Evolutionary conservation across 2,888 invertebrate species (phyloP).

Genomic region (Tanaodytes sp.): DNA sequence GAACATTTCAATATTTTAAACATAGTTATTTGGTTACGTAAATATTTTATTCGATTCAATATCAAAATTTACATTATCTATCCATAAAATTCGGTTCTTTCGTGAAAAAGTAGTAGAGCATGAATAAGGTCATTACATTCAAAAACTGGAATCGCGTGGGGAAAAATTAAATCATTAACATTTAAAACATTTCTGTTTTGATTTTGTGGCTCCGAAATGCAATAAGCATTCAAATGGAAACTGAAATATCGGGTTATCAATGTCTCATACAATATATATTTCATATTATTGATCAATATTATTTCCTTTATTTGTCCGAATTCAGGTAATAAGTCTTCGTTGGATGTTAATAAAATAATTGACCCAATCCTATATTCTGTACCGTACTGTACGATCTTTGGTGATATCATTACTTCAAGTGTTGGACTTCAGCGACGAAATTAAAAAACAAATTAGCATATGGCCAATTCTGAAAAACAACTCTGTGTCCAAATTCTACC

Average conservation of each 20-base stretch:
- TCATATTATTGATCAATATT: too few species aligned
- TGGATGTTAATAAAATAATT: too few species aligned
- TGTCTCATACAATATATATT: too few species aligned
- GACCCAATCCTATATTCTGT: too few species aligned
- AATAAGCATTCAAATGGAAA: not conserved
- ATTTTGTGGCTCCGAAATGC: not conserved
- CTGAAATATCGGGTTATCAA: not conserved
- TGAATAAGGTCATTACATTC: not conserved
- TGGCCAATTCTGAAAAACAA: slow-evolving; percentile 38
- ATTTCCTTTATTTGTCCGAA: too few species aligned
- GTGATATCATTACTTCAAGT: too few species aligned
- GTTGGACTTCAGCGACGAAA: not conserved
- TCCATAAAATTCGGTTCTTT: slow-evolving; percentile 2
- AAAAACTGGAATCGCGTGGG: not conserved
- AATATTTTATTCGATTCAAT: too few species aligned
- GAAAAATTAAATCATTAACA: not conserved
- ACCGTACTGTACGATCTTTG: too few species aligned
- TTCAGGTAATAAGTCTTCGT: too few species aligned
- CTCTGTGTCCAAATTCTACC: slow-evolving; percentile 31
- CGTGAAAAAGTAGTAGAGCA: not conserved
- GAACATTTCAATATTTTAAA: not conserved
- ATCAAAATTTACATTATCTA: too few species aligned
- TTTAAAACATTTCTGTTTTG: not conserved
- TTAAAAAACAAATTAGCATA: not conserved
- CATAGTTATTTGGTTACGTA: not conserved